A percentile compares a stretch with the other conserved stretches of the same genome.
phyloP scores from a whole-genome alignment of 2,113 vertebrate species.

The Epinephelus moara region DNA sequence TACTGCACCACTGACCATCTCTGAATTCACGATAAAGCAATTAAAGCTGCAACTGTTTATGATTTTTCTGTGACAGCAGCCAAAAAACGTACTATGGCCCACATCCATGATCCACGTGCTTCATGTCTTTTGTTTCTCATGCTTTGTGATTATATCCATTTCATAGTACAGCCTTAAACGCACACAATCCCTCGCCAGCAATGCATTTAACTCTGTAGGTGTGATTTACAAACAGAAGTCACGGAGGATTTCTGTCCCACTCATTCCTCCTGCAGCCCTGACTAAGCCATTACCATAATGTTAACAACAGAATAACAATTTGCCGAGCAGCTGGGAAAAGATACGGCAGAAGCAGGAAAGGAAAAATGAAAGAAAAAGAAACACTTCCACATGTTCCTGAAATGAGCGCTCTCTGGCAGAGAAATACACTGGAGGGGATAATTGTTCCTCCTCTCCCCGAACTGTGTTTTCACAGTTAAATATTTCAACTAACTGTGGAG shows the following conservation, averaged over 20 bases:
- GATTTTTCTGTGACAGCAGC: not conserved
- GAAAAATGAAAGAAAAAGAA: conserved; percentile 17
- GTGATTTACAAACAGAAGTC: conserved; percentile 55
- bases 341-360: not conserved
- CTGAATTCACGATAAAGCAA: not conserved
- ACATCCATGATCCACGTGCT: not conserved
- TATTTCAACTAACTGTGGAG: conserved; percentile 32
- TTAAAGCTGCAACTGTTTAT: not conserved
- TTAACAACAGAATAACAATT: conserved; percentile 32
- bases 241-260: conserved; percentile 50
- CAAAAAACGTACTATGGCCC: not conserved
- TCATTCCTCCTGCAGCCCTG: conserved; percentile 41
- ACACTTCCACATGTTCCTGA: not conserved
- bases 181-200: conserved; percentile 8
- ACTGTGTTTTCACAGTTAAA: conserved; percentile 34
- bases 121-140: not conserved
- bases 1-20: not conserved
- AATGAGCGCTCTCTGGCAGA: conserved; percentile 11
- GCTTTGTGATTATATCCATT: conserved; percentile 13
- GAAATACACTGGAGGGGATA: conserved; percentile 22
- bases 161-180: conserved; percentile 1
- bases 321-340: conserved; percentile 9
- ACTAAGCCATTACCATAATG: conserved; percentile 50
- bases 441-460: conserved; percentile 13
- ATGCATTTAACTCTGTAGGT: conserved; percentile 28